Conservation (phyloP, 2,797 vertebrate species). For the Pseudomugil gertrudae region DNA sequence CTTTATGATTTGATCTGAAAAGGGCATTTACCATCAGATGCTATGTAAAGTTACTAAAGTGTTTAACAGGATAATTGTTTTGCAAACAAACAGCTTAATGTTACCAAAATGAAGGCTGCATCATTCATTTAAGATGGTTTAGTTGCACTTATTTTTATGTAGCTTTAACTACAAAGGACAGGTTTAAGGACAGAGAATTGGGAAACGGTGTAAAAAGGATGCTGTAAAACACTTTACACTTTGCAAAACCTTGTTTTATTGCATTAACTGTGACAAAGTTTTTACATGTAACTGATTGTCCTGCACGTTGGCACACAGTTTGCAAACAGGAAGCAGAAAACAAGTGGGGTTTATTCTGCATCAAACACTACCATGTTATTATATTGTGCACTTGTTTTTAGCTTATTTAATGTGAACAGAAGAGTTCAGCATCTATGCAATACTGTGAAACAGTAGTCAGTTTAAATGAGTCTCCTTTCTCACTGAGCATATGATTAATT, state of each 20-base stretch:
- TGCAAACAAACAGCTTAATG: background rate
- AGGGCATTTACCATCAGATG: constrained; percentile 73
- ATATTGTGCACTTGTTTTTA: constrained; percentile 39
- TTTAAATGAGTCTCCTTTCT: constrained; percentile 60
- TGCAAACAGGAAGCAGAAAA: constrained; percentile 22
- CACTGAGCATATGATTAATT: constrained; percentile 34
- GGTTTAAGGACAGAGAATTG: background rate
- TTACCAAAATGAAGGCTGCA: background rate
- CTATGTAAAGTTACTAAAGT: constrained; percentile 41
- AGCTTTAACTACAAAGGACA: background rate
- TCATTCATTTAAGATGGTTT: background rate
- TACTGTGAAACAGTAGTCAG: constrained; percentile 35
- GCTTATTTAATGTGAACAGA: constrained; percentile 20
- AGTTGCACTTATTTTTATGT: background rate
- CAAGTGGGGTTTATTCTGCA: constrained; percentile 14
- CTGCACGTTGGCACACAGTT: constrained; percentile 47
- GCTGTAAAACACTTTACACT: constrained; percentile 15
- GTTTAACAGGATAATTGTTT: constrained; percentile 33
- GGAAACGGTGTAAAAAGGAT: background rate
- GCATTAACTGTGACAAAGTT: constrained; percentile 16
- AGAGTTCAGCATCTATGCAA: constrained; percentile 18
- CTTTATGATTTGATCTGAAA: constrained; percentile 56
- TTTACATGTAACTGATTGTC: constrained; percentile 55
- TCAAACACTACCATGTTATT: constrained; percentile 9
- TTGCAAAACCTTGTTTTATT: constrained; percentile 11